Evolutionary conservation across 2,797 vertebrate genomes (phyloP).

Genomic region (Lacerta agilis): DNA sequence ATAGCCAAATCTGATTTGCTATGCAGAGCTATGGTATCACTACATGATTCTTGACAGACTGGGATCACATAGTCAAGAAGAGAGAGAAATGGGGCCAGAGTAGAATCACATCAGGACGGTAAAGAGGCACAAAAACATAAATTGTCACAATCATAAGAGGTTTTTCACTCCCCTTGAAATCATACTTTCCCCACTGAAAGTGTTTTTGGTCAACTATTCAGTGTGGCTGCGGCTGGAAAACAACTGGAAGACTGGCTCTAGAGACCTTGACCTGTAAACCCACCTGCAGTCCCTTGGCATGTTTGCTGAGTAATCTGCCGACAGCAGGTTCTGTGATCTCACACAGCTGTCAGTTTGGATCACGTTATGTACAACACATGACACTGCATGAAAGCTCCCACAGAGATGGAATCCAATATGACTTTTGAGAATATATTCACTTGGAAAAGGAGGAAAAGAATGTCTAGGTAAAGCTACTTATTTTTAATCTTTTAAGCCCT

Average conservation of each 20-base stretch:
- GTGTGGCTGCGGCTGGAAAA: neutral
- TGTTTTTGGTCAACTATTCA: neutral
- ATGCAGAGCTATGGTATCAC: neutral
- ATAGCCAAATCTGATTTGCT: neutral
- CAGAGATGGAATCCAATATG: neutral
- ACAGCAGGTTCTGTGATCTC: neutral
- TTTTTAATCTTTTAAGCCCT: neutral
- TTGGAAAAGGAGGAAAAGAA: rapidly evolving
- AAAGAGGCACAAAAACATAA: neutral
- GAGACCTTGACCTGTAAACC: neutral
- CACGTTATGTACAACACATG: neutral
- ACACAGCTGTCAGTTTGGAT: neutral
- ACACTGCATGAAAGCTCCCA: neutral
- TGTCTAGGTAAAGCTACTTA: neutral
- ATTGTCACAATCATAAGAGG: neutral
- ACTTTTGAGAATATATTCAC: rapidly evolving
- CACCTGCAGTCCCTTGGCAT: neutral
- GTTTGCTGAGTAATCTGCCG: neutral
- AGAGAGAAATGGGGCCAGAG: neutral
- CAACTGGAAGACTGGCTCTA: neutral
- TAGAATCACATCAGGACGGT: neutral
- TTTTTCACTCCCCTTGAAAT: neutral
- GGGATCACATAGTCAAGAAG: too few relatives aligned
- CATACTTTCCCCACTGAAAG: neutral
- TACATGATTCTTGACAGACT: neutral